Base-by-base conservation (phyloP, 2,797 vertebrate species). In the Silurus aristotelis region DNA sequence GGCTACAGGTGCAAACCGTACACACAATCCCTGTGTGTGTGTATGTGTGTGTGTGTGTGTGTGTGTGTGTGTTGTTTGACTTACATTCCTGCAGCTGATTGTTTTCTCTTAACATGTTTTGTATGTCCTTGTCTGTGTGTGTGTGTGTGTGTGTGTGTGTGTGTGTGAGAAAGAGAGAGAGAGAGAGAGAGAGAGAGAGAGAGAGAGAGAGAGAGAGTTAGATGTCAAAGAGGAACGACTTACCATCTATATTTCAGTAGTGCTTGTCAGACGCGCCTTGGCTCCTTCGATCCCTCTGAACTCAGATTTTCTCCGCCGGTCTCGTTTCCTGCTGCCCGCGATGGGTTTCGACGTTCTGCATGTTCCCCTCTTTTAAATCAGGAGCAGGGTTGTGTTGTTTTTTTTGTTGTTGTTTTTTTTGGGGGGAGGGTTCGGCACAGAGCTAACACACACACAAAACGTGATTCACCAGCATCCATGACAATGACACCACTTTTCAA, bases 171-270 rank as follows among this genome's bases (percentile, higher is more conserved):
- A 5, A 38, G 63, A 84, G 83, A 4, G 38, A 38, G 63, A 84
- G 83, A 86, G 80, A 76, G 66, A n/a, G n/a, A n/a, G 31, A 2
- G 31, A 38, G 4, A 38, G 63, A 84, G 83, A 2, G 2, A 38
- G 63, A 84, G 83, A 86, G 80, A 76, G 66, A 82, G 75, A 83
- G 86, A 86, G 86, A 82, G 83, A 67, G 88, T 68, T 91, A 93
- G 92, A 93, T 92, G 91, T 93, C 91, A 93, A 85, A 17, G 84
- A 85, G 89, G 88, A 85, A 89, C 91, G 87, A 89, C 90, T 92
- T 91, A 90, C 83, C 92, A 92, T 93, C 85, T 93, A 92, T 93
- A 91, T 94, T 93, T 94, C 89, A 94, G 92, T 89, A 88, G 88
- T 83, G 88, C 87, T 89, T 68, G 46, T 70, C 66, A 82, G 64